Evolutionary conservation across 2,797 vertebrate species (phyloP), one percentile per base, ranked within the genome.

Genomic region (Etheostoma perlongum): DNA sequence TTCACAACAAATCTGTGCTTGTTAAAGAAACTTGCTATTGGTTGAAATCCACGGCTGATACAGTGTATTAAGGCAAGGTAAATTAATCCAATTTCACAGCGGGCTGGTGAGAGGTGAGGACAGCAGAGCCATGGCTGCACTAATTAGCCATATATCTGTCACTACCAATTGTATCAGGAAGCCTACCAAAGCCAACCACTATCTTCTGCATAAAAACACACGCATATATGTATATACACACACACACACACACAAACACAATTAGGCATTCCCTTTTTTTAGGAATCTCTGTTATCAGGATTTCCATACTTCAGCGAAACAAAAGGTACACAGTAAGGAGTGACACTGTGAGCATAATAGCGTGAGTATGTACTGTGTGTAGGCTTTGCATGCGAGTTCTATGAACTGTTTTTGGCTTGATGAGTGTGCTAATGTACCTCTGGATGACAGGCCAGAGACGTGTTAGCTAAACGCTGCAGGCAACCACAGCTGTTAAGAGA

Each of bases 1-100:
- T 67, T 33, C 67, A 48, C 49, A 81, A 77, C 67, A 84, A 59
- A 85, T 84, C 51, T 73, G 48, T 58, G 63, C 71, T 89, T 61
- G 67, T 79, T 84, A 83, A 71, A 83, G 66, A 49, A 66, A 80
- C 75, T 74, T 86, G 79, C 57, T 71, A 79, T 66, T 85, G 71
- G 80, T 88, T 66, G 76, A 82, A 82, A 79, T 89, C 72, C 65
- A 60, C 69, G n/a, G 63, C 59, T 73, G 67, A 79, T 83, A 63
- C 72, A 23, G 40, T 72, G 75, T 60, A 86, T 81, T 87, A 85
- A 74, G 72, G 64, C 68, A 33, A 85, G 69, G 81, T 90, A 90
- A 92, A 95, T 94, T 93, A 94, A 94, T 92, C 90, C 91, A 91
- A 93, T 95, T 93, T 91, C 81, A 82, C 83, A 83, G 84, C 49